These are phyloP conservation scores for Bathynomus jamesi DNA, from an alignment of 1,140 invertebrate species.

Conservation along the genomic window DNA sequence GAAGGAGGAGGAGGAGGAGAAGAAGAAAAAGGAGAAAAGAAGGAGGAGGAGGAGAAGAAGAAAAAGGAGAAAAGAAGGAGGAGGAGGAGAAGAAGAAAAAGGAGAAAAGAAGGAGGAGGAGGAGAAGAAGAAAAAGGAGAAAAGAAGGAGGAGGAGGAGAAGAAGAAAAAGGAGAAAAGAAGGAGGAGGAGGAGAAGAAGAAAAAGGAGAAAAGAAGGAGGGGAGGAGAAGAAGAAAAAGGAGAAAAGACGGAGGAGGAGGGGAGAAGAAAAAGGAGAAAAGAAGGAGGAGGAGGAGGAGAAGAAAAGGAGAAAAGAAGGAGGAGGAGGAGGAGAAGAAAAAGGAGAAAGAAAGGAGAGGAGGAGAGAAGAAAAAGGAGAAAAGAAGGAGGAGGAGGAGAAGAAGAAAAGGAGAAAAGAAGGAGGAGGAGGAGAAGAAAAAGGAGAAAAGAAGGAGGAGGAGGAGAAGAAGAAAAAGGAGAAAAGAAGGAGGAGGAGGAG, in stretches of 20 bases:
- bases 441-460: background rate
- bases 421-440: background rate
- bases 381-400: background rate
- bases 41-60: background rate
- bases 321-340: background rate
- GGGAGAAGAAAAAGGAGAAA: background rate
- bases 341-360: too few species aligned
- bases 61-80: background rate
- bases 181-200: background rate
- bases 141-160: background rate
- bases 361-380: too few species aligned
- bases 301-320: background rate
- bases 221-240: background rate
- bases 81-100: background rate
- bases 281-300: background rate
- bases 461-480: background rate
- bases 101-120: background rate
- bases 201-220: background rate
- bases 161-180: background rate
- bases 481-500: background rate
- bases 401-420: background rate
- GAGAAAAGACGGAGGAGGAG: background rate
- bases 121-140: background rate
- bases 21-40: background rate
- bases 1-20: background rate